Conservation (phyloP, 2,797 vertebrate genomes). For the Myotis vivesi region DNA sequence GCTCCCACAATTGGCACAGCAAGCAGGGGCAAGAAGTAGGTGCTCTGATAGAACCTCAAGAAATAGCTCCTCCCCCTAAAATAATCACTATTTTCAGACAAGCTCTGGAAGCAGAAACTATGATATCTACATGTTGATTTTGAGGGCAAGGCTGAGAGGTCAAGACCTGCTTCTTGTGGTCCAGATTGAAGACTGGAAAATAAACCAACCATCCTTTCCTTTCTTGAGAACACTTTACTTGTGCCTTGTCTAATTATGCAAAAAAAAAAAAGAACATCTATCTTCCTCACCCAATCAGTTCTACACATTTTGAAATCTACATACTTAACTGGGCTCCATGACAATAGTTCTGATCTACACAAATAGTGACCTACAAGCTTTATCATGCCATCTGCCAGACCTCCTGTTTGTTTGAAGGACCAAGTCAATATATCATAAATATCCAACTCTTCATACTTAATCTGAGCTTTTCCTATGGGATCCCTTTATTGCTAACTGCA, state of each 20-base stretch:
- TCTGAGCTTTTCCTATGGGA: neutral
- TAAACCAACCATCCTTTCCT: neutral
- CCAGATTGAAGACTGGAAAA: neutral
- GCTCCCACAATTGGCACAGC: neutral
- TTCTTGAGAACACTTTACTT: neutral
- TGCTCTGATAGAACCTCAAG: neutral
- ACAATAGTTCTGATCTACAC: neutral
- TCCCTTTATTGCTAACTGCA: neutral
- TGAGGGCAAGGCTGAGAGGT: neutral
- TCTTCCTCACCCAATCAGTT: neutral
- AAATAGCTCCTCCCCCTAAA: neutral
- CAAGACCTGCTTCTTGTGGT: neutral
- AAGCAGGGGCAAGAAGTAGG: neutral
- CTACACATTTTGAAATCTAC: neutral
- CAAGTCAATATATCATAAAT: neutral
- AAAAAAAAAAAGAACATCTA: neutral
- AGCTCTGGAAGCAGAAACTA: neutral
- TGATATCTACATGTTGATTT: neutral
- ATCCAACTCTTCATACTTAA: neutral
- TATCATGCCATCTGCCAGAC: neutral
- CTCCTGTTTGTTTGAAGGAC: neutral
- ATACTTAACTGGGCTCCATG: too few species aligned
- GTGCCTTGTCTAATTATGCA: too few species aligned
- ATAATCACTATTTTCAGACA: neutral
- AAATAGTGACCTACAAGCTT: neutral